These are phyloP conservation scores for Homarus americanus DNA, from an alignment of 1,140 invertebrate species.

Conservation along the genomic window DNA sequence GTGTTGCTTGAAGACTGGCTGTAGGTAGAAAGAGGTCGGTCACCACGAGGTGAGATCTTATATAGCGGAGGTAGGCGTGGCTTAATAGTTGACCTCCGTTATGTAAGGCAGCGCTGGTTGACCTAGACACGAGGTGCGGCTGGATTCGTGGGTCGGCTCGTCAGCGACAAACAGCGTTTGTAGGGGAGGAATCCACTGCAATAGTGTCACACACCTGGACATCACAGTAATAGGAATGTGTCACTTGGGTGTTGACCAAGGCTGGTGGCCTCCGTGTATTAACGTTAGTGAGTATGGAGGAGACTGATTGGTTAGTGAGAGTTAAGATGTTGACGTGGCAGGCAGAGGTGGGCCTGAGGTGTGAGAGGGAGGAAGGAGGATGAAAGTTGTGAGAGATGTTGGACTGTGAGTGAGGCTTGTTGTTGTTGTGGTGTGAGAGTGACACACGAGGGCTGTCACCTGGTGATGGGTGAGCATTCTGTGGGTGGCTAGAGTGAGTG, in stretches of 20 bases:
- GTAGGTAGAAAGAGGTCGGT: too few species aligned
- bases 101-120: too few species aligned
- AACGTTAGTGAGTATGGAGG: constrained; percentile 20
- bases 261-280: constrained; percentile 22
- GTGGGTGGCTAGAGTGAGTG: not conserved
- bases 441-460: not conserved
- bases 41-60: too few species aligned
- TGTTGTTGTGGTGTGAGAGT: too few species aligned
- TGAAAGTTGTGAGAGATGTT: not conserved
- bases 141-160: too few species aligned
- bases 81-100: too few species aligned
- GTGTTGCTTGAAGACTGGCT: too few species aligned
- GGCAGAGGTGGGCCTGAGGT: constrained; percentile 29
- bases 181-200: too few species aligned
- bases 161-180: too few species aligned
- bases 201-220: too few species aligned
- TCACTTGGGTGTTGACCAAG: not conserved
- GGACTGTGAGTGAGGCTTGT: not conserved
- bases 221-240: not conserved
- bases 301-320: constrained; percentile 9
- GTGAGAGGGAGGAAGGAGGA: constrained; percentile 22
- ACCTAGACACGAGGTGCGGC: too few species aligned
- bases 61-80: too few species aligned
- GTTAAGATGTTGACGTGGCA: not conserved
- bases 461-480: constrained; percentile 27